Evolutionary conservation across 2,113 vertebrate genomes (phyloP).

Genomic region (Mirza zaza): DNA sequence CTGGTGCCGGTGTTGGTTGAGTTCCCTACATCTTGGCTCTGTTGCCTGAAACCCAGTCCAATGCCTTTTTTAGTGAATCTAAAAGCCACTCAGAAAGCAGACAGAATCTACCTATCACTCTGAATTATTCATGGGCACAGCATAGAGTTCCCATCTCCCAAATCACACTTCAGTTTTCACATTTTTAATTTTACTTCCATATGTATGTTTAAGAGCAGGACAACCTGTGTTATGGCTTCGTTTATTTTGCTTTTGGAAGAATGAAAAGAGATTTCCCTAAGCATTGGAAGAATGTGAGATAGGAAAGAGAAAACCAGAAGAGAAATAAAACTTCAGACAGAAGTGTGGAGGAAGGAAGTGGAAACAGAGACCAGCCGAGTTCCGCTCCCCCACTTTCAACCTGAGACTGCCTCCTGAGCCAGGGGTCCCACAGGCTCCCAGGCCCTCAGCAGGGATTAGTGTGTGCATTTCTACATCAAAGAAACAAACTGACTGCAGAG

Average conservation of each 20-base stretch:
- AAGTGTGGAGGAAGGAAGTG: slow-evolving; percentile 58
- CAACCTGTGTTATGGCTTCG: neutral
- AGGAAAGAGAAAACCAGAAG: slow-evolving; percentile 59
- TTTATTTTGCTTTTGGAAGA: slow-evolving; percentile 73
- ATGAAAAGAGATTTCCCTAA: slow-evolving; percentile 48
- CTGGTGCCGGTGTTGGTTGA: neutral
- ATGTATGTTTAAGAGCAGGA: neutral
- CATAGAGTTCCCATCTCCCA: neutral
- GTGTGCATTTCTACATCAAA: slow-evolving; percentile 72
- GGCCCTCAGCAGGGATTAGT: slow-evolving; percentile 11
- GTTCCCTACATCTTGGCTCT: neutral
- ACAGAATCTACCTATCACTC: neutral
- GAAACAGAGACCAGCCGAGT: slow-evolving; percentile 37
- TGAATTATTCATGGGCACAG: slow-evolving; percentile 41
- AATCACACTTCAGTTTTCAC: neutral
- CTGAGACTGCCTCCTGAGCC: slow-evolving; percentile 11
- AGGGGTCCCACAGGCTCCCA: neutral
- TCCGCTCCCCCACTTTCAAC: slow-evolving; percentile 61
- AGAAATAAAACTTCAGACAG: slow-evolving; percentile 67
- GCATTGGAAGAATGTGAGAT: slow-evolving; percentile 43
- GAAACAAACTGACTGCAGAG: neutral
- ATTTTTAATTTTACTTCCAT: neutral
- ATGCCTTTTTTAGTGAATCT: neutral
- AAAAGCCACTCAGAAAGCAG: neutral
- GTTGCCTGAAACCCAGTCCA: neutral